Conservation (phyloP, 1,140 invertebrate species). For the Lepidurus couesii region DNA sequence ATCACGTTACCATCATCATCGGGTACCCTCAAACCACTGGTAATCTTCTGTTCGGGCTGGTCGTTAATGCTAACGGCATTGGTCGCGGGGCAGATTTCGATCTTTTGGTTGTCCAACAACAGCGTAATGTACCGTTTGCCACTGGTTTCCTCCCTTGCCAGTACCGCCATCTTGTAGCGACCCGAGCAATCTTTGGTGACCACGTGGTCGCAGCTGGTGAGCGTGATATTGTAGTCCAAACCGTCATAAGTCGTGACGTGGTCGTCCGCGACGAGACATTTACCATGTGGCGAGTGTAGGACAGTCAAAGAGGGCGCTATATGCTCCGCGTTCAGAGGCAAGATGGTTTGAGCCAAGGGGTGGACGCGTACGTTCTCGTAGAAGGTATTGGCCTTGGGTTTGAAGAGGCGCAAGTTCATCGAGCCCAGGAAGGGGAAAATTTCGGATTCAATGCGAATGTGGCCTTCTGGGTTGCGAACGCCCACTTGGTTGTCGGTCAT, state of each 20-base stretch:
- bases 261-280: conserved; percentile 33
- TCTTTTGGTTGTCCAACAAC: conserved; percentile 32
- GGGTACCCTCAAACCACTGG: background rate
- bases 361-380: conserved; percentile 30
- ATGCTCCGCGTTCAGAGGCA: conserved; percentile 29
- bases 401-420: conserved; percentile 34
- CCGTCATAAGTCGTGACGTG: conserved; percentile 36
- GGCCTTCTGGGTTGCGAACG: conserved; percentile 28
- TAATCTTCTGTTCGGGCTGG: conserved; percentile 14
- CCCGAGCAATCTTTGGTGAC: conserved; percentile 38
- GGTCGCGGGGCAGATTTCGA: conserved; percentile 32
- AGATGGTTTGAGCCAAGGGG: conserved; percentile 30
- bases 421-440: conserved; percentile 28
- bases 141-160: conserved; percentile 35
- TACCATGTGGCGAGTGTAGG: conserved; percentile 27
- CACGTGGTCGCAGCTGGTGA: conserved; percentile 36
- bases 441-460: conserved; percentile 32
- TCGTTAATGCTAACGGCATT: conserved; percentile 34
- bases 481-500: conserved; percentile 34
- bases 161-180: conserved; percentile 35
- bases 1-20: conserved; percentile 26
- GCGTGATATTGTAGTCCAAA: conserved; percentile 32
- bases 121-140: conserved; percentile 32
- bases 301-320: conserved; percentile 26
- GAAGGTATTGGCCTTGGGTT: conserved; percentile 34